Evolutionary conservation across 2,797 vertebrate species (phyloP), one percentile per base, ranked within the genome.

Genomic region (Trematomus bernacchii): DNA sequence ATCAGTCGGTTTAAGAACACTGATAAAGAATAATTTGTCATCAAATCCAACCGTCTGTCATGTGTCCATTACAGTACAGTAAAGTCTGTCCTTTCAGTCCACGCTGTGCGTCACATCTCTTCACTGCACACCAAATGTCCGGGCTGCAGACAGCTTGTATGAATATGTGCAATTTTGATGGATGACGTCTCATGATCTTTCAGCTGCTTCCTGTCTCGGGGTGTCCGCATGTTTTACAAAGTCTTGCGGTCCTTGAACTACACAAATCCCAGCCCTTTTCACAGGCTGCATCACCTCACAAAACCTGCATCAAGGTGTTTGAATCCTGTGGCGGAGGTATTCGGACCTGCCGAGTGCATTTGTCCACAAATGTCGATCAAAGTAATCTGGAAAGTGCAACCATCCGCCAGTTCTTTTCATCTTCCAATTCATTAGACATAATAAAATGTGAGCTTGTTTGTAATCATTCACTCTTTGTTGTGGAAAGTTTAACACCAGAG

Each of bases 1-100:
- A 61, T 59, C 42, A 62, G 66, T 16, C 51, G 53, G 71, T 60
- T 68, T 67, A 51, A 70, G 47, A 59, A 65, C 21, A 51, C 33
- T 48, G 66, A 65, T 23, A 27, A 27, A 27, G 27, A 0, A 33
- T 78, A 52, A 55, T 82, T 53, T 37, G 51, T 82, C 61, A 76
- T 80, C 64, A 76, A 61, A 58, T 84, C 74, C 68, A 79, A 76
- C 47, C 37, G 59, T 62, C 37, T 80, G 68, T 47, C 50, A 68
- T 15, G 65, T 67, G 70, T 83, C 79, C 71, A 60, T 33, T 73
- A 50, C 0, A 18, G 42, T 70, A 74, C 12, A 47, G 6, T 48
- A 33, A 21, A 66, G 63, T 74, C 63, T 54, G 53, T 82, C 73
- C 73, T 78, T 65, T 48, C 46, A 62, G 63, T 77, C 46, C 37